Evolutionary conservation across 2,797 vertebrate species (phyloP), one percentile per base, ranked within the genome.

Genomic region (Graptemys geographica): DNA sequence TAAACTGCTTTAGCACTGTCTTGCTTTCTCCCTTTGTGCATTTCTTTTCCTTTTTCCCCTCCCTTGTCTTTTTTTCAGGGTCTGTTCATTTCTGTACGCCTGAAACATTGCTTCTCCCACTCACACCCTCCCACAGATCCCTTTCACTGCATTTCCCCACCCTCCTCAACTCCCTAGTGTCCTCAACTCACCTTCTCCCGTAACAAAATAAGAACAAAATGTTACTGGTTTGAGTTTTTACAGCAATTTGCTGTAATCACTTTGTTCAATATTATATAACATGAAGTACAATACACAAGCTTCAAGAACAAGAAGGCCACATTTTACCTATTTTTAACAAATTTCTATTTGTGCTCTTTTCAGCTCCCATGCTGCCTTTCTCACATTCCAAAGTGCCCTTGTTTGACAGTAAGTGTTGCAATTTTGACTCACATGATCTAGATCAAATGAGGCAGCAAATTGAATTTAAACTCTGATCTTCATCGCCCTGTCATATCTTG

Each of bases 171-270:
- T 96, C 81, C 81, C 57, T 37, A 31, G 79, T 86, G 88, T 62
- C 84, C 44, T 55, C 83, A 92, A 78, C 76, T 88, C 55, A 82
- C 52, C 86, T 92, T 88, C 89, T 88, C 27, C 69, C 83, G 28
- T 55, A 91, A 91, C 72, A 96, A 96, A 96, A 93, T 76, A 94
- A 92, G 96, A 95, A 97, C 90, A 96, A 92, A 96, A 92, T 94
- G 95, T 96, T 91, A 96, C 90, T 69, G 85, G 94, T 94, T 87
- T 97, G 28, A 92, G 87, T 91, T 90, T 96, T 97, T 90, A 93
- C 83, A 96, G 81, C n/a, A 96, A 95, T 96, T 96, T 95, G 84
- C 81, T 94, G 87, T 97, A 97, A 97, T 97, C 91, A 96, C 79
- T 95, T 95, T 95, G 56, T 47, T 96, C 95, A 96, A 86, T 95